Evolutionary conservation across 2,113 vertebrate genomes (phyloP), one percentile per base, ranked within the genome.

Genomic region (Menidia beryllina): DNA sequence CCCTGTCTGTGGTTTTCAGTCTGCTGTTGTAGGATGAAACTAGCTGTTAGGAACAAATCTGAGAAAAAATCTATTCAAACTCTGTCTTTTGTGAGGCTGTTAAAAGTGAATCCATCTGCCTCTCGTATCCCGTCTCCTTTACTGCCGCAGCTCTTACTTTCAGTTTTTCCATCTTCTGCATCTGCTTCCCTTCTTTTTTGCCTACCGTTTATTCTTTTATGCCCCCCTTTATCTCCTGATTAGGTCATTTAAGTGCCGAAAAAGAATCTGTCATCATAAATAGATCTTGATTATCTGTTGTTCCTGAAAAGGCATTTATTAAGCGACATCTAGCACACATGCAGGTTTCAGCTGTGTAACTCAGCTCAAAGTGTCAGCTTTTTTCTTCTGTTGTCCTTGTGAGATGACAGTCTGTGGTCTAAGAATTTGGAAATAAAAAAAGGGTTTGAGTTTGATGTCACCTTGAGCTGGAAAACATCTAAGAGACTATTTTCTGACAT

Each of bases 21-120:
- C 52, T 39, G 26, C 52, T 17, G 34, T 20, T 38, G 57, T 2
- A 36, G 78, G 63, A 77, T 67, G 72, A 82, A 52, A 69, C 69
- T 10, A 9, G 75, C 57, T 51, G 65, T 72, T 64, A 79, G 75
- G 73, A 77, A 59, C 39, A 19, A 81, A 77, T 82, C 64, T 36
- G 38, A 74, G 54, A 66, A 25, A 51, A 53, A 21, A 57, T 67
- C 17, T 54, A 41, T 76, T 24, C 49, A 63, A 41, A 79, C 77
- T 70, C 61, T 30, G 65, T 61, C 77, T 74, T 82, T 63, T 77
- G 56, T 86, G 57, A 68, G 49, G 69, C 56, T 36, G 20, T 36
- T 61, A 20, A 69, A 76, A 78, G 2, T 30, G 54, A 69, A 69
- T 63, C 47, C 73, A 72, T 74, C 57, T 75, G 73, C 58, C 20